Percentiles rank a stretch among this genome's conserved stretches.
Evolutionary conservation across 1,140 invertebrate species (phyloP).

Genomic region (Helicorthomorpha holstii): DNA sequence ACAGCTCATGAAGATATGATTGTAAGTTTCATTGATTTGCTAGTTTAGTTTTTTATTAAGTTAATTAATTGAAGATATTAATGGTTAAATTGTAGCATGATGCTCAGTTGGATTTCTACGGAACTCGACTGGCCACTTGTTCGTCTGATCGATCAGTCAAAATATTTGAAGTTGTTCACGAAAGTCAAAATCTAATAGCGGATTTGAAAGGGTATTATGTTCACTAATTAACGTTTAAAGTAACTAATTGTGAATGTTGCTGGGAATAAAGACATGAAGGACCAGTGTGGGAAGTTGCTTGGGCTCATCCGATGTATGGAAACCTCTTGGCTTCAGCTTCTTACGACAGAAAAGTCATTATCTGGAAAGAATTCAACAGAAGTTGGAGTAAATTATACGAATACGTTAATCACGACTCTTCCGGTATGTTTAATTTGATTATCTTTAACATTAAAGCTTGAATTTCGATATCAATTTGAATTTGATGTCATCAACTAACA

Average conservation of each 20-base stretch:
- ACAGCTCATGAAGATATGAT: slow-evolving; percentile 98
- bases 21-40: slow-evolving; percentile 22
- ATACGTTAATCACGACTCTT: slow-evolving; percentile 86
- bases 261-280: slow-evolving; percentile 82
- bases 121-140: slow-evolving; percentile 87
- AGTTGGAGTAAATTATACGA: slow-evolving; percentile 90
- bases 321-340: slow-evolving; percentile 89
- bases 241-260: too few species aligned
- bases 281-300: slow-evolving; percentile 94
- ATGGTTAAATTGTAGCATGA: slow-evolving; percentile 49
- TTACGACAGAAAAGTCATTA: slow-evolving; percentile 82
- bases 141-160: slow-evolving; percentile 94
- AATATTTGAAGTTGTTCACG: slow-evolving; percentile 88
- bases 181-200: slow-evolving; percentile 68
- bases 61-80: slow-evolving; percentile 3
- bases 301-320: slow-evolving; percentile 94
- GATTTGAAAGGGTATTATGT: slow-evolving; percentile 71
- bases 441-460: too few species aligned
- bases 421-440: slow-evolving; percentile 38
- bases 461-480: too few species aligned
- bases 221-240: too few species aligned
- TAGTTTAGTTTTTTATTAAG: neutral
- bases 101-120: slow-evolving; percentile 97
- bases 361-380: slow-evolving; percentile 79
- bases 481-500: too few species aligned